Conservation (phyloP, 1,140 invertebrate species). For the Rhynchophorus ferrugineus region DNA sequence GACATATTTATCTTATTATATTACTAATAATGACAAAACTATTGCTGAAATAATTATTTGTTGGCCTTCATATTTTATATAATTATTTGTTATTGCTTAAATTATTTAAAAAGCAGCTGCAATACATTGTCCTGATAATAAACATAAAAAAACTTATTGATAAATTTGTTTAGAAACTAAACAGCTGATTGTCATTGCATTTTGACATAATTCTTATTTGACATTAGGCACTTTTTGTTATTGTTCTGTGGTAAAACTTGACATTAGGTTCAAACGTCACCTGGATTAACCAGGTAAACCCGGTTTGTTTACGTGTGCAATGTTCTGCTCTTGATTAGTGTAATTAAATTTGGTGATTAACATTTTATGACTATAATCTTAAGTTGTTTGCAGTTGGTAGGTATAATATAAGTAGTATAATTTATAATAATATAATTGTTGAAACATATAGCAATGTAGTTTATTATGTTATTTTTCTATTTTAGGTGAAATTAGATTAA, state of each 20-base stretch:
- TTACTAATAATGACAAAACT: not conserved
- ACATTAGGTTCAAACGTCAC: not conserved
- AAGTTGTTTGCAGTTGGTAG: too few relatives aligned
- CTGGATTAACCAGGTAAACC: too few relatives aligned
- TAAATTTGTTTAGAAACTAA: not conserved
- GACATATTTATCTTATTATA: constrained; percentile 6
- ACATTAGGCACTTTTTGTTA: not conserved
- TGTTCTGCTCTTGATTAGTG: too few relatives aligned
- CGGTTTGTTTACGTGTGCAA: constrained; percentile 23
- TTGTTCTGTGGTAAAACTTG: too few relatives aligned
- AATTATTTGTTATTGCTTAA: not conserved
- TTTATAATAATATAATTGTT: too few relatives aligned
- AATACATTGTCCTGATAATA: not conserved
- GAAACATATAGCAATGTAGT: too few relatives aligned
- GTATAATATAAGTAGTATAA: too few relatives aligned
- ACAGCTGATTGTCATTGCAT: constrained; percentile 8
- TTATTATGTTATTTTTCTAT: not conserved
- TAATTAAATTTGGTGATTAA: too few relatives aligned
- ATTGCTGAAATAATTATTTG: not conserved
- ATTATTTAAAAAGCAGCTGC: not conserved
- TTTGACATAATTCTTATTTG: not conserved
- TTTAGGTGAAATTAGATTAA: not conserved
- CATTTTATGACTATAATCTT: too few relatives aligned
- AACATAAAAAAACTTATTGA: not conserved
- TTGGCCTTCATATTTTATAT: not conserved